Evolutionary conservation across 2,113 vertebrate genomes (phyloP).

Genomic region (Chunga burmeisteri): DNA sequence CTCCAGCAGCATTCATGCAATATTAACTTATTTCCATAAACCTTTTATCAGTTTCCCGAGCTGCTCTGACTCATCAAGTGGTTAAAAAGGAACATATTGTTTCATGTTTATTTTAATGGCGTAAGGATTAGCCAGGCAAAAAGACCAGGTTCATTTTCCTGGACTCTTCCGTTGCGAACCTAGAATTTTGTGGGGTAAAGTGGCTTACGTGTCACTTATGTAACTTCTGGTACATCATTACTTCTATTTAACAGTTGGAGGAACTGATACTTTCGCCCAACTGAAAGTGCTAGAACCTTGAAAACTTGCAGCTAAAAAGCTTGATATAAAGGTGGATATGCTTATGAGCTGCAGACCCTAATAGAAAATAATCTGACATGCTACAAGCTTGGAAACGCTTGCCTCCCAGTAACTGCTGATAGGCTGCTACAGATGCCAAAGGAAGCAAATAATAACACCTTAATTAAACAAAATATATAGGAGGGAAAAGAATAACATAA

Average conservation of each 20-base stretch:
- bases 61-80: conserved; percentile 47
- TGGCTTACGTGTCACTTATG: background rate
- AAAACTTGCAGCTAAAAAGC: background rate
- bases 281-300: background rate
- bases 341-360: background rate
- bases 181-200: background rate
- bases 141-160: background rate
- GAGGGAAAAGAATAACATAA: background rate
- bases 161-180: background rate
- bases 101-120: conserved; percentile 39
- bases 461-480: background rate
- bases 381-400: background rate
- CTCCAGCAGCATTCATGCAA: conserved; percentile 45
- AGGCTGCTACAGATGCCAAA: background rate
- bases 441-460: background rate
- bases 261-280: background rate
- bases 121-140: background rate
- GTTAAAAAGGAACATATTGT: conserved; percentile 28
- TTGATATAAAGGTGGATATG: background rate
- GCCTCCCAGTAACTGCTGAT: background rate
- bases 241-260: background rate
- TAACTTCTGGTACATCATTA: background rate
- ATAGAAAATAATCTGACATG: background rate
- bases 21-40: conserved; percentile 58
- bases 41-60: conserved; percentile 55